Conservation (phyloP, 1,140 invertebrate species). For the Zaprionus inermis region DNA sequence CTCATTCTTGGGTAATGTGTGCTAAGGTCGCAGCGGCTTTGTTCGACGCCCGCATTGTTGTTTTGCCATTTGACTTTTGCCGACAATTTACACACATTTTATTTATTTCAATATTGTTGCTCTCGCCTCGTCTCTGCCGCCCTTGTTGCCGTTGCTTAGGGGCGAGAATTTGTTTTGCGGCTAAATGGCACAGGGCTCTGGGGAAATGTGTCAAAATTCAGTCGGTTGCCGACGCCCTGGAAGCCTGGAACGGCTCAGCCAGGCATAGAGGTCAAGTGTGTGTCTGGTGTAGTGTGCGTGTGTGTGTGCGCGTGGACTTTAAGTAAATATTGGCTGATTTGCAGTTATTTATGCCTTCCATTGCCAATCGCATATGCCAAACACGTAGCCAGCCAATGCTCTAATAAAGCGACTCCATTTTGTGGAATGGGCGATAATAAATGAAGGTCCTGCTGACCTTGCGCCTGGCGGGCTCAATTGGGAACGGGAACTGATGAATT, state of each 20-base stretch:
- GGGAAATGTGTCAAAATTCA: constrained; percentile 79
- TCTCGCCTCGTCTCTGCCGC: constrained; percentile 27
- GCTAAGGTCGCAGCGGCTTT: constrained; percentile 64
- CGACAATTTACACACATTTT: constrained; percentile 77
- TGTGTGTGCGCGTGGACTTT: constrained; percentile 44
- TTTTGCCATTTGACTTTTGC: constrained; percentile 74
- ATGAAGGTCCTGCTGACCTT: constrained; percentile 40
- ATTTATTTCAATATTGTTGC: constrained; percentile 68
- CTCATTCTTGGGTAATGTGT: constrained; percentile 53
- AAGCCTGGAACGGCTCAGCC: constrained; percentile 8
- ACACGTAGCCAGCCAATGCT: constrained; percentile 56
- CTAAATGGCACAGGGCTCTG: constrained; percentile 80
- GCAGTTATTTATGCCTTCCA: constrained; percentile 20
- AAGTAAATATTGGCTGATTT: constrained; percentile 75
- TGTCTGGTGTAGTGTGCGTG: background rate
- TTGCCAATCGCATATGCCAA: constrained; percentile 47
- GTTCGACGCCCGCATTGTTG: constrained; percentile 42
- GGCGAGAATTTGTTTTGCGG: constrained; percentile 78
- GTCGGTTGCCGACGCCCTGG: constrained; percentile 63
- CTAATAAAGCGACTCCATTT: constrained; percentile 35
- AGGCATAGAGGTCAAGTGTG: constrained; percentile 22
- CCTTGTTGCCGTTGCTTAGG: constrained; percentile 45
- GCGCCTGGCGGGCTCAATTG: constrained; percentile 2
- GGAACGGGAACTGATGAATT: background rate
- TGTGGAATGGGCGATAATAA: constrained; percentile 28